Evolutionary conservation across 2,888 invertebrate species (phyloP).

Genomic region (Nudaria mundana): DNA sequence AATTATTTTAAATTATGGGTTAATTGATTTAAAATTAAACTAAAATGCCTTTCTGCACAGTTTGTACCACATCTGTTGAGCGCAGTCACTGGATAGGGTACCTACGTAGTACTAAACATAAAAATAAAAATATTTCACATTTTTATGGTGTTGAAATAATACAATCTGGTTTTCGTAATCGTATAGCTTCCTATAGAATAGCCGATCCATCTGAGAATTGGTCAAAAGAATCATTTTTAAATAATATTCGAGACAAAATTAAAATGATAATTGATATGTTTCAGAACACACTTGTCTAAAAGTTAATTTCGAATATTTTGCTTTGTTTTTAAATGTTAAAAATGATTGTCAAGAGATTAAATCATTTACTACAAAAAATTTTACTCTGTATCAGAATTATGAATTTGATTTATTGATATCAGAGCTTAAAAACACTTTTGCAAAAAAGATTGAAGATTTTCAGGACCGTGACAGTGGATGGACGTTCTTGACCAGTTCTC

Average conservation of each 20-base stretch:
- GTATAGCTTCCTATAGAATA: conserved; percentile 3
- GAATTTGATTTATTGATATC: too few species aligned
- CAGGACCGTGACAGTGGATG: too few species aligned
- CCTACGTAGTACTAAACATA: too few species aligned
- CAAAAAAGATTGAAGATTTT: too few species aligned
- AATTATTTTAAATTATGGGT: too few species aligned
- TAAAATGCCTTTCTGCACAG: too few species aligned
- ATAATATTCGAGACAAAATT: not conserved
- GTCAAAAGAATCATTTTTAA: not conserved
- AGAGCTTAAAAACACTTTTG: too few species aligned
- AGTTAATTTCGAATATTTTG: not conserved
- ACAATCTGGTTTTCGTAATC: not conserved
- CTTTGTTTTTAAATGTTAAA: not conserved
- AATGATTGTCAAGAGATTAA: not conserved
- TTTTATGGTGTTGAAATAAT: not conserved
- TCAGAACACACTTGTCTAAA: not conserved
- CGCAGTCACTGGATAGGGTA: not conserved
- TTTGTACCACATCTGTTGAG: too few species aligned
- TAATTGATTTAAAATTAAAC: too few species aligned
- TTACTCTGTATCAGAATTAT: too few species aligned
- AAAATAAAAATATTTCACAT: not conserved
- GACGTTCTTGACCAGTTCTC: too few species aligned
- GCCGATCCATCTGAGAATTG: not conserved
- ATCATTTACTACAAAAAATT: too few species aligned
- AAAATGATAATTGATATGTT: not conserved